phyloP scores from a whole-genome alignment of 2,113 vertebrate species.

The Menura novaehollandiae region DNA sequence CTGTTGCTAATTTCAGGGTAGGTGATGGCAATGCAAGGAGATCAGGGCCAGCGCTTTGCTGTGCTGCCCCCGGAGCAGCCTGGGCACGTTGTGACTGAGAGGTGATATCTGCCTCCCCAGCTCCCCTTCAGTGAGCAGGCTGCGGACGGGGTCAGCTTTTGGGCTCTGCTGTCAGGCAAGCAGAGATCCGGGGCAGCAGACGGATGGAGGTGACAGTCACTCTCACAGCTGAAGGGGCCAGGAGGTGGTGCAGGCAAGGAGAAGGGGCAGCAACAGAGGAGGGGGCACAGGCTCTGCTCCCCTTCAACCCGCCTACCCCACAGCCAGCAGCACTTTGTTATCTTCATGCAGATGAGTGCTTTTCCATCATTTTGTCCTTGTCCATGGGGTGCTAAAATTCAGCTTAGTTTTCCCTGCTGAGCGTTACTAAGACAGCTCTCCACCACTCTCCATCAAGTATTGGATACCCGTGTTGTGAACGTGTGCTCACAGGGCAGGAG shows the following conservation, averaged over 20 bases:
- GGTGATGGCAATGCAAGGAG: slow-evolving; percentile 44
- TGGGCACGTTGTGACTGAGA: slow-evolving; percentile 6
- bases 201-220: slow-evolving; percentile 44
- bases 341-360: not conserved
- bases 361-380: not conserved
- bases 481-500: not conserved
- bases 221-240: not conserved
- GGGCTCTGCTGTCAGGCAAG: slow-evolving; percentile 34
- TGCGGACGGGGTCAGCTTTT: not conserved
- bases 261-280: not conserved
- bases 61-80: slow-evolving; percentile 20
- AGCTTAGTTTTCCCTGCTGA: not conserved
- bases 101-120: slow-evolving; percentile 43
- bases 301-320: not conserved
- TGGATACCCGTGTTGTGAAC: accelerated
- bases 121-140: not conserved
- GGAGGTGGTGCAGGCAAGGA: slow-evolving; percentile 28
- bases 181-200: slow-evolving; percentile 5
- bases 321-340: not conserved
- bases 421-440: not conserved
- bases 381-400: not conserved
- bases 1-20: slow-evolving; percentile 61
- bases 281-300: not conserved
- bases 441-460: not conserved
- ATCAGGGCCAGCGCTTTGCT: slow-evolving; percentile 33